Evolutionary conservation across 2,113 vertebrate genomes (phyloP), one percentile per base, ranked within the genome.

Genomic region (Perognathus longimembris): DNA sequence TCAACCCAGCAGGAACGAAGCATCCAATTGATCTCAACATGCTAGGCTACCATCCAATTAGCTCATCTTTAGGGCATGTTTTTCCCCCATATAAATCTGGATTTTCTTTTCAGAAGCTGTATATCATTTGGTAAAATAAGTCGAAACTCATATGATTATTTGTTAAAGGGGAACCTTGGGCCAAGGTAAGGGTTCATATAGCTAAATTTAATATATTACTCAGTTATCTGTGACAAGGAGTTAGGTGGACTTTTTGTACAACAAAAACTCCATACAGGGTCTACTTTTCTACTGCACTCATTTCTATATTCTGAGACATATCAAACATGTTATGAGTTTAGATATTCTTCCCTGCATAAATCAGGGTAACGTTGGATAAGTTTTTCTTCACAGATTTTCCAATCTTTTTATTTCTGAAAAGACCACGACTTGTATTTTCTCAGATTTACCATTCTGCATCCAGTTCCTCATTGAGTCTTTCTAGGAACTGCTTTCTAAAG

Each of bases 401-500:
- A 20, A 32, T 61, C 66, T 66, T 91, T 85, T 69, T 78, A 82
- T 34, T 74, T 86, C 45, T 80, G 57, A 81, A 59, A 73, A 92
- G n/a, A 61, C 30, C 67, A 86, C 34, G 59, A 84, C 59, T 67
- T 81, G 50, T 64, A 45, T 63, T 73, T 24, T 22, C 64, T 80
- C 57, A 42, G 63, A 70, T 17, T 88, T 92, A 69, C 57, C 64
- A 21, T 57, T 36, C 20, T 74, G 32, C 20, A 26, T 42, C 59
- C 40, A 40, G 30, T 38, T 28, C 10, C 36, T 85, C 6, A 11
- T 73, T 89, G 86, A 81, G 89, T 70, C 34, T 88, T 76, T 77
- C 57, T 80, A 74, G 71, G 73, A 66, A 70, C 34, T 86, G 71
- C 89, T 87, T 91, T 94, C 77, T 32, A 92, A 64, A 57, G 93